A percentile compares a stretch with the other conserved stretches of the same genome.
Evolutionary conservation across 2,888 invertebrate species (phyloP).

Genomic region (Ectobius pallidus): DNA sequence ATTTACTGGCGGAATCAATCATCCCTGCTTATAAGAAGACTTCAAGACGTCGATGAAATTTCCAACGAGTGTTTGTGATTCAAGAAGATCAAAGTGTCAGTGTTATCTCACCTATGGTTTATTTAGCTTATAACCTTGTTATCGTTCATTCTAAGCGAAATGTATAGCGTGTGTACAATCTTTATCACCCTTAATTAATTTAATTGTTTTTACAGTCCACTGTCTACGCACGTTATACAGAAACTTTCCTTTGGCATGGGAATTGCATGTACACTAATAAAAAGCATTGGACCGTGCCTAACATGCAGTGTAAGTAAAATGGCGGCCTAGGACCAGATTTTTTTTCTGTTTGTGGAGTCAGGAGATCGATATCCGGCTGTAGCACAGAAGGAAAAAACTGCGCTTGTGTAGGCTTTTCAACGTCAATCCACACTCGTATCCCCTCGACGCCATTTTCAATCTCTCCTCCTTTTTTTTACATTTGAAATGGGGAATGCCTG

Average conservation of each 20-base stretch:
- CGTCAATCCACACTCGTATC: constrained; percentile 16
- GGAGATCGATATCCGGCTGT: constrained; percentile 24
- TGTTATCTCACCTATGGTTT: too few relatives aligned
- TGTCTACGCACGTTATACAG: too few relatives aligned
- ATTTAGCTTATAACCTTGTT: too few relatives aligned
- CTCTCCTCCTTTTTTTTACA: background rate
- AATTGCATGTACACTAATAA: background rate
- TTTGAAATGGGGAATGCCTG: background rate
- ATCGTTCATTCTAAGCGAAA: too few relatives aligned
- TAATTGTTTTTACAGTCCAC: too few relatives aligned
- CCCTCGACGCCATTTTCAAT: constrained; percentile 14
- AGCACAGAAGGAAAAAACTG: constrained; percentile 8
- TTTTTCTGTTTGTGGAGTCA: constrained; percentile 15
- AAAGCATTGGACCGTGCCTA: background rate
- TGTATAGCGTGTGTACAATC: too few relatives aligned
- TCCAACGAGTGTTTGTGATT: too few relatives aligned
- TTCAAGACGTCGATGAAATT: too few relatives aligned
- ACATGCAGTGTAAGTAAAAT: background rate
- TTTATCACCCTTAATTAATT: too few relatives aligned
- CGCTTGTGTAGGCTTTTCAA: constrained; percentile 18
- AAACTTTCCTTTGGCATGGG: background rate
- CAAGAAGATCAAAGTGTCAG: too few relatives aligned
- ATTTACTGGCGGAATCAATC: too few relatives aligned
- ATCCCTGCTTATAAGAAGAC: too few relatives aligned
- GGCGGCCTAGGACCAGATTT: constrained; percentile 9